Evolutionary conservation across 2,797 vertebrate genomes (phyloP).

Genomic region (Enteromius trimaculatus): DNA sequence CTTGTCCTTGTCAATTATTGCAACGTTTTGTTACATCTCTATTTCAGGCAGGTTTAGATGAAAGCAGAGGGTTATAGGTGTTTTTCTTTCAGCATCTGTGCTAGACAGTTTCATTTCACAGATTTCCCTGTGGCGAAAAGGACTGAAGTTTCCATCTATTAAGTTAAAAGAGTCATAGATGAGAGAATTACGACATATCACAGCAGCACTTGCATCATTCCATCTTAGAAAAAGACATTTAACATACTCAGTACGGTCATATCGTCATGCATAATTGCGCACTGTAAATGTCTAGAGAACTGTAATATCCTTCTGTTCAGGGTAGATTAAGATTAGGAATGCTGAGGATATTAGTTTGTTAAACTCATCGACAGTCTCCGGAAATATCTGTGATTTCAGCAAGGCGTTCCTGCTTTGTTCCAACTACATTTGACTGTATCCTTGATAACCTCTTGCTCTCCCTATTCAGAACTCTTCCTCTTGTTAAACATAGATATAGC

Average conservation of each 20-base stretch:
- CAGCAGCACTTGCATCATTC: background rate
- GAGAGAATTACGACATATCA: slow-evolving; percentile 5
- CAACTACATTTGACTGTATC: slow-evolving; percentile 32
- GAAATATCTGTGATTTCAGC: slow-evolving; percentile 52
- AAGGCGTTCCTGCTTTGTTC: slow-evolving; percentile 47
- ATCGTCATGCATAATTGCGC: slow-evolving; percentile 33
- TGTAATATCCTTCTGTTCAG: slow-evolving; percentile 39
- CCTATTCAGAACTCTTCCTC: slow-evolving; percentile 49
- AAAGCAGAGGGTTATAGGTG: slow-evolving; percentile 12
- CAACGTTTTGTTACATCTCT: background rate
- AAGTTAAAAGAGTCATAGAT: slow-evolving; percentile 13
- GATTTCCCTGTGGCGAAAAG: slow-evolving; percentile 21
- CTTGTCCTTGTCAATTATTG: slow-evolving; percentile 3
- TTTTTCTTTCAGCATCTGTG: slow-evolving; percentile 1
- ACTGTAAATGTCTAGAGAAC: slow-evolving; percentile 30
- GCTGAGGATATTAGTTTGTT: slow-evolving; percentile 48
- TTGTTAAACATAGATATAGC: slow-evolving; percentile 15
- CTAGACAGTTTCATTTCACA: background rate
- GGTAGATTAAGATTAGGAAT: slow-evolving; percentile 37
- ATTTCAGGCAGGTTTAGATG: slow-evolving; percentile 16
- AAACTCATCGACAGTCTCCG: slow-evolving; percentile 31
- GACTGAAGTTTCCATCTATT: slow-evolving; percentile 14
- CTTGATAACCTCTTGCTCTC: slow-evolving; percentile 54
- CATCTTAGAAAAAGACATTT: slow-evolving; percentile 9
- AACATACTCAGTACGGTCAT: background rate